Evolutionary conservation across 2,888 invertebrate genomes (phyloP), one percentile per base, ranked within the genome.

Genomic region (Lutraria lutraria): DNA sequence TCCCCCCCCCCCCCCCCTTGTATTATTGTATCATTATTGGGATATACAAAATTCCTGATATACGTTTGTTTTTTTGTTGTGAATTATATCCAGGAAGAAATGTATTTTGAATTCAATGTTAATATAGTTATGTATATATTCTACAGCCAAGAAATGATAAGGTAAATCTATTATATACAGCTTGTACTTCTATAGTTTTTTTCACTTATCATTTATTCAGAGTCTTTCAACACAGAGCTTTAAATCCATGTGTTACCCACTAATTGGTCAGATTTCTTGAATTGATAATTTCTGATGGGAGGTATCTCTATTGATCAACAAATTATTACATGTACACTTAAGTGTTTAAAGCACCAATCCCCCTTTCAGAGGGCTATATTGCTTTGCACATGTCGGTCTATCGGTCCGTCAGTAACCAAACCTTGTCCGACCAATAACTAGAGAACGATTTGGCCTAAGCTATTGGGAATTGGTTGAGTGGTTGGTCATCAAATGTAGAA

Each of bases 111-210:
- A 68, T 4, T 21, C 12, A 68, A 25, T 68, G 63, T 68, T 68
- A 68, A 68, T 68, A 25, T 12, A 25, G 25, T 10, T 84, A 13
- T 84, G 34, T 84, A 84, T 84, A 84, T 76, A 72, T 84, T 84
- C 84, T 84, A 85, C 85, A 79, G 85, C 90, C 88, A 88, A 88
- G 88, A 90, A 79, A 84, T 90, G 90, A 90, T 88, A 90, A 90
- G 90, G 90, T 90, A 90, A 85, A 79, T 31, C 31, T n/a, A 54
- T 79, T 79, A n/a, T 80, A 85, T 79, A 80, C 85, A 85, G 85
- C 85, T 80, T 85, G 85, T 85, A 60, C 80, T 79, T 53, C 25
- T 76, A 43, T 43, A 76, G 76, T 76, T 76, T 76, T n/a, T 6
- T 19, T 76, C 76, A 76, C 76, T 76, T 76, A 76, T 76, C 76